Conservation (phyloP, 2,888 invertebrate species). For the Euplexia lucipara region DNA sequence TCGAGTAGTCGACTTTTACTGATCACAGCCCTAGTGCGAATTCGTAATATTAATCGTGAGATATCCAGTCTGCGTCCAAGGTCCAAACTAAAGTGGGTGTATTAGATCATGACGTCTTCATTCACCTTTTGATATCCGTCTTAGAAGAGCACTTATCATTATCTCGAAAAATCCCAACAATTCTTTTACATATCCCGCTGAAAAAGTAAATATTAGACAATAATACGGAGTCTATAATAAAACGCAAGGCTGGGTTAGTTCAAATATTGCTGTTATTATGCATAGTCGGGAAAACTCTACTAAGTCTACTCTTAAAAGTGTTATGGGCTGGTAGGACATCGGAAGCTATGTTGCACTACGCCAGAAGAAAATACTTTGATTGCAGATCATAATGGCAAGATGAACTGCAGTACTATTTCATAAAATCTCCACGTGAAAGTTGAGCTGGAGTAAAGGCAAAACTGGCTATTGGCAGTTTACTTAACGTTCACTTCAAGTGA, state of each 20-base stretch:
- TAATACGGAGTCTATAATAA: slow-evolving; percentile 19
- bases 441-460: no score
- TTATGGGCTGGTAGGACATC: slow-evolving; percentile 8
- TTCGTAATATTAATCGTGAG: not conserved
- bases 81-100: slow-evolving; percentile 10
- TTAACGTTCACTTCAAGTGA: no score
- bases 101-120: slow-evolving; percentile 25
- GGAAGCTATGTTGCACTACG: slow-evolving; percentile 15
- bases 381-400: no score
- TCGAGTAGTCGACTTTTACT: no score
- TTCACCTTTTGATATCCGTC: slow-evolving; percentile 23
- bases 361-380: no score
- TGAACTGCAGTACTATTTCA: no score
- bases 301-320: slow-evolving; percentile 38
- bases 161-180: not conserved
- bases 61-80: not conserved
- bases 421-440: no score
- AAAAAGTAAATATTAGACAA: slow-evolving; percentile 14
- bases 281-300: slow-evolving; percentile 40
- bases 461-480: no score
- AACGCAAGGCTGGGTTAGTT: slow-evolving; percentile 19
- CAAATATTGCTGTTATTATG: slow-evolving; percentile 36
- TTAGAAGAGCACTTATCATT: not conserved
- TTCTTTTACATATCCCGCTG: slow-evolving; percentile 11
- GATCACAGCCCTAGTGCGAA: no score